These are phyloP conservation scores for Vesta saturnalis DNA, from an alignment of 2,888 invertebrate species.

Conservation along the genomic window DNA sequence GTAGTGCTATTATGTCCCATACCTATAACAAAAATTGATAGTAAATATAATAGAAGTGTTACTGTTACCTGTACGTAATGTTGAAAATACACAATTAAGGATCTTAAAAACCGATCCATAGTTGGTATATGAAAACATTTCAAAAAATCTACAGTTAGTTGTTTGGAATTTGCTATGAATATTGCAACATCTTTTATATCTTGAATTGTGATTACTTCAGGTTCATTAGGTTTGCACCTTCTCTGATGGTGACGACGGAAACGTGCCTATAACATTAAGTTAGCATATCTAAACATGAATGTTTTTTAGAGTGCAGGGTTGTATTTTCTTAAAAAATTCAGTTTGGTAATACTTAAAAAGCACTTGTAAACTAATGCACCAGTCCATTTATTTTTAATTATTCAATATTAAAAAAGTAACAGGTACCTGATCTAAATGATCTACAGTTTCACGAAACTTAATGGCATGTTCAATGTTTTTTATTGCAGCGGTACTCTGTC, in stretches of 20 bases:
- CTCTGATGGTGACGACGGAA: slow-evolving; percentile 70
- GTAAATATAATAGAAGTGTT: too few species aligned
- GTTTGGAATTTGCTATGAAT: slow-evolving; percentile 65
- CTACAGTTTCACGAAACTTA: slow-evolving; percentile 66
- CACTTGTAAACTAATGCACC: too few species aligned
- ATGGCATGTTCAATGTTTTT: slow-evolving; percentile 63
- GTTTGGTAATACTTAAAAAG: neutral
- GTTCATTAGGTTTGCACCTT: slow-evolving; percentile 65
- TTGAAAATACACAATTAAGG: slow-evolving; percentile 71
- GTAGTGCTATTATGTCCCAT: slow-evolving; percentile 66
- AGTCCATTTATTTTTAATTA: too few species aligned
- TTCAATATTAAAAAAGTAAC: too few species aligned
- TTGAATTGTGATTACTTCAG: slow-evolving; percentile 69
- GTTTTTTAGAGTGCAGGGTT: neutral
- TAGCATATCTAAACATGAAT: neutral
- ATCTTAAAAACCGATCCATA: slow-evolving; percentile 71
- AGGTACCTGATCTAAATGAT: slow-evolving; percentile 66
- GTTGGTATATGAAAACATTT: slow-evolving; percentile 68
- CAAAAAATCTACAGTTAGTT: slow-evolving; percentile 69
- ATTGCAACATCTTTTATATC: slow-evolving; percentile 71
- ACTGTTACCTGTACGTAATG: slow-evolving; percentile 68
- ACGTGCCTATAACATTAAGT: slow-evolving; percentile 62
- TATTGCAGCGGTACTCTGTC: slow-evolving; percentile 36
- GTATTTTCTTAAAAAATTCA: neutral
- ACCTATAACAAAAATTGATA: slow-evolving; percentile 49